phyloP scores from a whole-genome alignment of 2,113 vertebrate species.

The Apteryx owenii region DNA sequence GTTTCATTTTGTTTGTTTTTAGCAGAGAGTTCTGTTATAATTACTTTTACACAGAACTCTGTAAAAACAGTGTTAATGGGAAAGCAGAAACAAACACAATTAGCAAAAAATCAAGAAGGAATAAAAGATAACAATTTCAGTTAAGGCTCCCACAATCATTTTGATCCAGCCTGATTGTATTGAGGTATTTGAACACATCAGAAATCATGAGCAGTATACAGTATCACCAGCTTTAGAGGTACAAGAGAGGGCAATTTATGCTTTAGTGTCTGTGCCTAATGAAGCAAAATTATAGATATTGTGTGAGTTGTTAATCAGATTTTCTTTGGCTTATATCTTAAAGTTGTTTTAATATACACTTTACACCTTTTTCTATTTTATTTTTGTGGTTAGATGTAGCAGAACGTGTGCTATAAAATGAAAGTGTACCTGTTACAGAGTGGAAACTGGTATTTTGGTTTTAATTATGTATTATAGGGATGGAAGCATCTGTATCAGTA shows the following conservation, averaged over 20 bases:
- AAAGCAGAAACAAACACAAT: neutral
- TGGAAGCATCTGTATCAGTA: neutral
- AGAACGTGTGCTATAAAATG: neutral
- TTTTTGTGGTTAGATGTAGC: neutral
- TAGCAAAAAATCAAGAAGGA: neutral
- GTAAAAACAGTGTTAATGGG: neutral
- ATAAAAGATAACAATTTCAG: neutral
- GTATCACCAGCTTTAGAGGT: neutral
- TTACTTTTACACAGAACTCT: constrained; percentile 8
- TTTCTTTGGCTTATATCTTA: neutral
- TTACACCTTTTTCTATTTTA: neutral
- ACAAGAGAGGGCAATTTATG: neutral
- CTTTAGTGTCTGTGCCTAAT: neutral
- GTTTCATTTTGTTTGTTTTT: neutral
- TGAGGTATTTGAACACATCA: neutral
- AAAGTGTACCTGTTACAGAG: neutral
- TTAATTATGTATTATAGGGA: neutral
- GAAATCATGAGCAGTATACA: neutral
- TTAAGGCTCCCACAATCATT: neutral
- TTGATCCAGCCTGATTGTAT: neutral
- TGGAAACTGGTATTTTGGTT: neutral
- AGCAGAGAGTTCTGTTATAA: neutral
- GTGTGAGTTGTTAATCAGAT: neutral
- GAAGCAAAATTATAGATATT: neutral
- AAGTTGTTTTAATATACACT: neutral